Evolutionary conservation across 2,888 invertebrate genomes (phyloP), one percentile per base, ranked within the genome.

Genomic region (Drosophila mulleri): DNA sequence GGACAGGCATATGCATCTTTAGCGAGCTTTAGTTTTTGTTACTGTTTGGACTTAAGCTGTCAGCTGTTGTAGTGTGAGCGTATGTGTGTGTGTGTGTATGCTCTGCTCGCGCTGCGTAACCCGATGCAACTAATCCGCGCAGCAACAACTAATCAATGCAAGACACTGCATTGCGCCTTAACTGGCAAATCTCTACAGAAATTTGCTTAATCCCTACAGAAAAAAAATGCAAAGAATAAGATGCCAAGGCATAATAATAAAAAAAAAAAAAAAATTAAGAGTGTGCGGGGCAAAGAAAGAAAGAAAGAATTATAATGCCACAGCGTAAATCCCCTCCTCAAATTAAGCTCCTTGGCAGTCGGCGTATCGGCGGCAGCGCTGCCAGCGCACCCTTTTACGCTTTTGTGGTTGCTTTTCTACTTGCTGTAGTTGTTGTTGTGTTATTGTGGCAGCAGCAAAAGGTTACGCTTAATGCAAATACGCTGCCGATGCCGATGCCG

Each of bases 401-500:
- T 70, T 50, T 74, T 67, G 75, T 75, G 66, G 72, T 72, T 68
- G 75, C 44, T 62, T 62, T 16, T 32, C 41, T 18, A 47, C 66
- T 3, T 53, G 44, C 9, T 63, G 50, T 8, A 8, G 45, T 20
- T 58, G 53, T 47, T 67, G 47, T 2, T 53, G 47, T 65, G 54
- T 54, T 67, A 59, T 41, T 64, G 18, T 72, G 68, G 4, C 42
- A 59, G 66, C 57, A 64, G 74, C 67, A 54, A 79, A 81, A 84
- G 88, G 88, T 83, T 88, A 80, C 89, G 88, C 89, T 90, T 90
- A 90, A 90, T 88, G 90, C 89, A 90, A 89, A 90, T 90, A 86
- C 82, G 67, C 70, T 66, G 79, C 53, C 54, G 77, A 53, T 44
- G 77, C 41, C 63, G 68, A 50, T 26, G 52, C 58, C 16, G 47